Evolutionary conservation across 2,113 vertebrate genomes (phyloP).

Genomic region (Grallaria varia): DNA sequence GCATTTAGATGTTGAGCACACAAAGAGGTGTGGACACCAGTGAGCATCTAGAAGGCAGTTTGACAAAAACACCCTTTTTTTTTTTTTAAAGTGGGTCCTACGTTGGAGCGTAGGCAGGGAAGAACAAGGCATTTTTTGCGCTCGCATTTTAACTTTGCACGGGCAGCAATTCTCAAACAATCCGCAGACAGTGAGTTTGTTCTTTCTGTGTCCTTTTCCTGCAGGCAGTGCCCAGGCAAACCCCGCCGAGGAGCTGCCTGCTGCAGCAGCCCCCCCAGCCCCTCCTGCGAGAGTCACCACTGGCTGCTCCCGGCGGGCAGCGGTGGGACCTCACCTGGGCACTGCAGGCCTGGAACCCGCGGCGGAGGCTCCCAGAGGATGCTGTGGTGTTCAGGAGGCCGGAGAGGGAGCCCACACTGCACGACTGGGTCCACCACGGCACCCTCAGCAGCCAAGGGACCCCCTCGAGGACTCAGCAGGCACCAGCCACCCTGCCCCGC

Average conservation of each 20-base stretch:
- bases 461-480: background rate
- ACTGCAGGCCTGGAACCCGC: background rate
- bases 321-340: background rate
- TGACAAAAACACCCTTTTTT: background rate
- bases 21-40: accelerated
- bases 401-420: background rate
- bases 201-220: background rate
- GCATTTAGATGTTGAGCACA: background rate
- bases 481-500: accelerated
- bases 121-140: background rate
- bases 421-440: too few species aligned
- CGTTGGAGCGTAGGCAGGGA: accelerated
- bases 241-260: too few species aligned
- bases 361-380: background rate
- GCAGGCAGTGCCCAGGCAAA: too few species aligned
- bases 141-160: background rate
- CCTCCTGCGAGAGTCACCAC: too few species aligned
- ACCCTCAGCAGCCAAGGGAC: background rate
- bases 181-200: background rate
- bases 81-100: background rate
- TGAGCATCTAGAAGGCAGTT: background rate
- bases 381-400: background rate
- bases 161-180: background rate
- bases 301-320: too few species aligned
- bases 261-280: too few species aligned